These are phyloP conservation scores for Lethenteron reissneri DNA, from an alignment of 2,113 vertebrate species.

Conservation along the genomic window DNA sequence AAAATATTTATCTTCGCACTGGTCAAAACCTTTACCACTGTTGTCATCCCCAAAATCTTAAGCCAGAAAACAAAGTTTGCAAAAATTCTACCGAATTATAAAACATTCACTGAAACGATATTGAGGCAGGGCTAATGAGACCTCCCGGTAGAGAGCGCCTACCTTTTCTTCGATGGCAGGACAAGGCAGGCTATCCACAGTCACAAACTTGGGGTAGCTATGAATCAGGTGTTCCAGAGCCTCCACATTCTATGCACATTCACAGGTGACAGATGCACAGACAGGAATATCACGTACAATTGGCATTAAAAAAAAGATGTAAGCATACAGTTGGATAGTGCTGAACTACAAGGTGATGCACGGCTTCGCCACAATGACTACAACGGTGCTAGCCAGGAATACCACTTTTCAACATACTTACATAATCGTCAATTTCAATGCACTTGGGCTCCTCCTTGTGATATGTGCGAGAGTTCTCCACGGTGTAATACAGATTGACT, in stretches of 20 bases:
- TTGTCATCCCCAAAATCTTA: neutral
- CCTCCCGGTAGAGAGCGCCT: neutral
- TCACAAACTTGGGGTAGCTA: slow-evolving; percentile 52
- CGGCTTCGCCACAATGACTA: neutral
- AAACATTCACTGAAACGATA: no score
- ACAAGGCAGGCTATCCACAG: slow-evolving; percentile 44
- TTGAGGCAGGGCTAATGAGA: no score
- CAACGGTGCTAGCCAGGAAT: neutral
- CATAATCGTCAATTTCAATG: slow-evolving; percentile 50
- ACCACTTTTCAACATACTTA: slow-evolving; percentile 10
- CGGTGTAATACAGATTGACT: slow-evolving; percentile 48
- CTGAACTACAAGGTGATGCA: neutral
- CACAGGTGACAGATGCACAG: neutral
- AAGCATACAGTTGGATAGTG: neutral
- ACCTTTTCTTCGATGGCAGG: slow-evolving; percentile 41
- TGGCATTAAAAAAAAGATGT: neutral
- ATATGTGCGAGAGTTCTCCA: slow-evolving; percentile 73
- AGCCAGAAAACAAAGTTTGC: neutral
- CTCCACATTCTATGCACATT: slow-evolving; percentile 33
- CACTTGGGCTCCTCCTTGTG: slow-evolving; percentile 65
- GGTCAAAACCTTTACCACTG: no score
- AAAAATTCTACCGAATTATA: no score
- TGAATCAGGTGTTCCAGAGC: slow-evolving; percentile 59
- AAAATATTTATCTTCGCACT: no score
- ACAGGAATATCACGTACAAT: neutral